Base-by-base conservation (phyloP, 2,888 invertebrate genomes). In the Furcula furcula region DNA sequence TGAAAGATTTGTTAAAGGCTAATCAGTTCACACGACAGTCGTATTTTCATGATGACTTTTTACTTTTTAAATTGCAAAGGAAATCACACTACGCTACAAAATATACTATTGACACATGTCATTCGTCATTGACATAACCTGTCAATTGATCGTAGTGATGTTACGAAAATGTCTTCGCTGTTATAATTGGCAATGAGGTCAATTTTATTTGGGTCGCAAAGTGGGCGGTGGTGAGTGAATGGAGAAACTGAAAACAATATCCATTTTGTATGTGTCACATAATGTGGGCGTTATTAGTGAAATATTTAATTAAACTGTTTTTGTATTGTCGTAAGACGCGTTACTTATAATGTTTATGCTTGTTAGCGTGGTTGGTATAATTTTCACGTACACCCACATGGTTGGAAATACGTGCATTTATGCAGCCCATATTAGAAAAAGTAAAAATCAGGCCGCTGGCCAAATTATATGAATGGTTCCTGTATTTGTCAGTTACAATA, bases 101-200 rank as follows among this genome's bases (percentile, higher is more conserved):
- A 34, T 30, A 11, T 7, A 9, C 4, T n/a, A n/a, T n/a, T n/a
- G n/a, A n/a, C n/a, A n/a, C n/a, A n/a, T n/a, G n/a, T n/a, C n/a
- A n/a, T 26, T 46, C 36, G 49, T 59, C 43, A 51, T 40, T 50
- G 35, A 41, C 35, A 34, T 45, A 31, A 43, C 36, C 40, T 63
- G 62, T 55, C 54, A 65, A 49, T 46, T 48, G 43, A 39, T 22
- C 30, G 34, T 37, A 39, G 44, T 48, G 41, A 46, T 35, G 32
- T 65, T 60, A 57, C 60, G 58, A 59, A 58, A 70, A 45, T 28
- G 28, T 43, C 31, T 42, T 39, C 34, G 29, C 31, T 38, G 21
- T 9, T 15, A 13, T n/a, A 57, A 57, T 57, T 57, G 55, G 40
- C 39, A 49, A 50, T 42, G 60, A 69, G 72, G 70, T 58, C 57